Conservation (phyloP, 2,797 vertebrate genomes). For the Percopsis omiscomaycus region DNA sequence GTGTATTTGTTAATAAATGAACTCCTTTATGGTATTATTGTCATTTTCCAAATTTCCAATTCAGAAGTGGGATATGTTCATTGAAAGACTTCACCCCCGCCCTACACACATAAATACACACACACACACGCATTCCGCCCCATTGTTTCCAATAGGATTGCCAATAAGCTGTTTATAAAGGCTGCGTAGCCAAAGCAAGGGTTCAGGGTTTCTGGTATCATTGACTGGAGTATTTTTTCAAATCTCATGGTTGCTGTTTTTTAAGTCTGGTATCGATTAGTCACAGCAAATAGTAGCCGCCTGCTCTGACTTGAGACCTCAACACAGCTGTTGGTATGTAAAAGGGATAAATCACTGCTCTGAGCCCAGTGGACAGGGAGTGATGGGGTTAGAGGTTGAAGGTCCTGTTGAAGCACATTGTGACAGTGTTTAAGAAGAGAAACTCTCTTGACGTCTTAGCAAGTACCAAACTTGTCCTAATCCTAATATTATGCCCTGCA, state of each 20-base stretch:
- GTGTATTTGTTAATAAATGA: not conserved
- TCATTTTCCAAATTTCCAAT: not conserved
- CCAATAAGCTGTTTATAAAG: constrained; percentile 61
- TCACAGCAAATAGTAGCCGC: constrained; percentile 80
- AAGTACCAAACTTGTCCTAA: not conserved
- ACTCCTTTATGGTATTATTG: not conserved
- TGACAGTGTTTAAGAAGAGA: constrained; percentile 28
- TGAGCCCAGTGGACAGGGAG: constrained; percentile 61
- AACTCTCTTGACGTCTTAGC: constrained; percentile 50
- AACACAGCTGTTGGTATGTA: constrained; percentile 83
- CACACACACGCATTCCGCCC: constrained; percentile 10
- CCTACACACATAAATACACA: not conserved
- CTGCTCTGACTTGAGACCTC: constrained; percentile 70
- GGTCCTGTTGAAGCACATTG: constrained; percentile 51
- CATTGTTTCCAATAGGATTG: constrained; percentile 51
- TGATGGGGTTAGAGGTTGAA: constrained; percentile 64
- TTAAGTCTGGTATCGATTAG: constrained; percentile 85
- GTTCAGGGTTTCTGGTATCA: constrained; percentile 68
- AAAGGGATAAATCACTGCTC: constrained; percentile 79
- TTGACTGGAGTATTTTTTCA: constrained; percentile 48
- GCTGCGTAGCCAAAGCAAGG: constrained; percentile 35
- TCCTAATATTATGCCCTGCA: too few species aligned
- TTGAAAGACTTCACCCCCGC: constrained; percentile 13
- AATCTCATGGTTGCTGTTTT: constrained; percentile 68
- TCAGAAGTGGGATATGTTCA: constrained; percentile 15